Evolutionary conservation across 1,140 invertebrate species (phyloP).

Genomic region (Mizuhopecten yessoensis): DNA sequence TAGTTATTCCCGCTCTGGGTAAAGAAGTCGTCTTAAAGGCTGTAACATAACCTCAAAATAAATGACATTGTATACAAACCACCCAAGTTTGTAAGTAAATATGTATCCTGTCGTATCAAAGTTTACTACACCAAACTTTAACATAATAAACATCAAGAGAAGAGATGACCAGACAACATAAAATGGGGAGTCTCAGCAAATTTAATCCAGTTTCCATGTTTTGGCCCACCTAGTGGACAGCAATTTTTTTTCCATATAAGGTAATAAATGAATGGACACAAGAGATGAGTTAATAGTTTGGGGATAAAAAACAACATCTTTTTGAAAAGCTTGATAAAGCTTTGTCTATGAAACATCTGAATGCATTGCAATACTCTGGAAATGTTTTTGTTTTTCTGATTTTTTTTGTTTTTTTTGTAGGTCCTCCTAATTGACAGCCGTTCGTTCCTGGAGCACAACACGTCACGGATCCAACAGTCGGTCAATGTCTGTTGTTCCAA

Average conservation of each 20-base stretch:
- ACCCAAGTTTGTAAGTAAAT: background rate
- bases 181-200: too few species aligned
- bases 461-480: constrained; percentile 85
- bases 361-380: too few species aligned
- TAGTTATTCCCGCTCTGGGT: background rate
- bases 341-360: too few species aligned
- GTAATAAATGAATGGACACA: too few species aligned
- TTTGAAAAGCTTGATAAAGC: too few species aligned
- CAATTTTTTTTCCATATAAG: too few species aligned
- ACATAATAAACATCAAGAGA: too few species aligned
- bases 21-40: background rate
- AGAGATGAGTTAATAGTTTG: too few species aligned
- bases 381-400: background rate
- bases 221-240: too few species aligned
- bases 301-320: too few species aligned
- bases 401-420: constrained; percentile 72
- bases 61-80: background rate
- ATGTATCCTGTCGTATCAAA: background rate
- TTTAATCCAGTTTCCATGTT: too few species aligned
- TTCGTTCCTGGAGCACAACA: constrained; percentile 87
- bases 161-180: too few species aligned
- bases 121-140: background rate
- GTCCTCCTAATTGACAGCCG: constrained; percentile 85
- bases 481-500: constrained; percentile 87
- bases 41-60: background rate